Evolutionary conservation across 2,113 vertebrate species (phyloP), one percentile per base, ranked within the genome.

Genomic region (Melanerpes formicivorus): DNA sequence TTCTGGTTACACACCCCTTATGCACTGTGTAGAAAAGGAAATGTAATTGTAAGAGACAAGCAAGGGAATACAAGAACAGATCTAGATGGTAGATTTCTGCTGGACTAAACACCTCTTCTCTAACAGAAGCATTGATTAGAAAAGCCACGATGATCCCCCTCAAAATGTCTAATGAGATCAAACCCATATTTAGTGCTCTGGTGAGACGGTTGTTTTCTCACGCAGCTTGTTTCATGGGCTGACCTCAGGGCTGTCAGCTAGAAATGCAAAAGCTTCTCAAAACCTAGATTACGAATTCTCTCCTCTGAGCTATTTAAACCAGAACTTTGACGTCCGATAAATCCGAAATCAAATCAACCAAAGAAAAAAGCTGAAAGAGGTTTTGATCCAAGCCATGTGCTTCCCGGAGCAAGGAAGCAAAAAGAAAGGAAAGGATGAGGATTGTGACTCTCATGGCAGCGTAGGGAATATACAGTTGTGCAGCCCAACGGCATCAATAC

Each of bases 251-350:
- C 58, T 90, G 95, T 96, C 95, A 97, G 95, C 95, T 93, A 97
- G 90, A 84, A 93, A 94, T 54, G 92, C 87, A 95, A 94, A 97
- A 93, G 73, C 90, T 56, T 83, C 95, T 95, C 94, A 90, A 90
- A 96, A 80, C 88, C 95, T 97, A 96, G 91, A 94, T 94, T 95
- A 78, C 74, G 94, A 95, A 37, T 96, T 95, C 87, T 63, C 92
- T 96, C 91, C 88, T 94, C 90, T 96, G 79, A 97, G 92, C 96
- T 96, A 97, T 80, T 97, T 96, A 96, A 97, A 97, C 97, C 97
- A 98, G 97, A 97, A 96, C 95, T 96, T 93, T 81, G 69, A 92
- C 93, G 93, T 85, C 95, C 95, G 87, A 94, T 95, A 97, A 93
- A 95, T 95, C 96, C 90, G 94, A 97, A 97, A 96, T 83, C 95